These are phyloP conservation scores for Tiliqua scincoides DNA, from an alignment of 2,113 vertebrate genomes.

Conservation along the genomic window DNA sequence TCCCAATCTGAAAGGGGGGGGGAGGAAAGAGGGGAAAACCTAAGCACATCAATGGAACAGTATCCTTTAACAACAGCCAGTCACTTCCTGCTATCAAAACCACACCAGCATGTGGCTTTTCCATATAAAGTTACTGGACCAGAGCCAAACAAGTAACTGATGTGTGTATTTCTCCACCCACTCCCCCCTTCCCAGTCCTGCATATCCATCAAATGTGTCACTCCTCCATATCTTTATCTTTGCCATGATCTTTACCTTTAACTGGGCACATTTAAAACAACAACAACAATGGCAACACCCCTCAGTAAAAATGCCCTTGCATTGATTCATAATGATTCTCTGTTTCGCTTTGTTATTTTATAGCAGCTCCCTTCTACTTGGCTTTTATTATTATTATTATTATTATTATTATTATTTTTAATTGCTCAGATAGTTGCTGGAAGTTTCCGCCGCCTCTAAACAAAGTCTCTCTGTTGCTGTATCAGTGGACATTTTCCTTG, in stretches of 20 bases:
- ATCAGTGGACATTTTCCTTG: conserved; percentile 74
- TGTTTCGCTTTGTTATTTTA: conserved; percentile 79
- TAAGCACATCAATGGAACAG: conserved; percentile 64
- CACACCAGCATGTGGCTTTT: conserved; percentile 67
- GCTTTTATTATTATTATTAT: conserved; percentile 53
- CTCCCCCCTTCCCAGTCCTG: conserved; percentile 61
- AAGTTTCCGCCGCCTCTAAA: conserved; percentile 74
- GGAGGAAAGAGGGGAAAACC: conserved; percentile 42
- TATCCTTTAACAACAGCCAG: conserved; percentile 66
- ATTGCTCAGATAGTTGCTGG: conserved; percentile 68
- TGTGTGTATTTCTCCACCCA: not conserved
- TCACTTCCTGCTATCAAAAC: conserved; percentile 75
- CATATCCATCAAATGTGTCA: conserved; percentile 74
- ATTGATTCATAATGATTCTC: conserved; percentile 70
- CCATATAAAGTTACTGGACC: conserved; percentile 78
- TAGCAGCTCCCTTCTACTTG: conserved; percentile 68
- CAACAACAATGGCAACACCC: not conserved
- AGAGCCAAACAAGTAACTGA: conserved; percentile 77
- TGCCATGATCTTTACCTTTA: conserved; percentile 78
- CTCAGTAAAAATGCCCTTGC: conserved; percentile 72
- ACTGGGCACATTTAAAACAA: conserved; percentile 71
- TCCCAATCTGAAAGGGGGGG: conserved; percentile 48
- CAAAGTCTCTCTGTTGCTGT: conserved; percentile 74
- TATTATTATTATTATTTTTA: conserved; percentile 36
- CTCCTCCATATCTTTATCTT: conserved; percentile 75